These are phyloP conservation scores for Yponomeuta malinellus DNA, from an alignment of 2,888 invertebrate genomes.

Conservation along the genomic window DNA sequence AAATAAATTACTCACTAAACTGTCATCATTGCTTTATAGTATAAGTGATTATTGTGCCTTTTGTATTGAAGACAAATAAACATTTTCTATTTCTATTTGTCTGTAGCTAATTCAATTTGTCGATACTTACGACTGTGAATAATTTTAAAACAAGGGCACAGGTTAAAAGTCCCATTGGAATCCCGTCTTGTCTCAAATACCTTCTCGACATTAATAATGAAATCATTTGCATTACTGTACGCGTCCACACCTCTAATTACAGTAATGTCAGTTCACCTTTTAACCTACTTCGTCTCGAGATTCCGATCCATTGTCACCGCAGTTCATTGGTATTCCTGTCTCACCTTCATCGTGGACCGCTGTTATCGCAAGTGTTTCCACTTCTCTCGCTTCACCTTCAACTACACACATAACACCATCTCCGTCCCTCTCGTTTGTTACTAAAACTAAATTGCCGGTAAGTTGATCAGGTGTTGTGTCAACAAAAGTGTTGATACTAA, in stretches of 20 bases:
- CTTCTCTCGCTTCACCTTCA: conserved; percentile 39
- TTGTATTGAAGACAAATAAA: too few species aligned
- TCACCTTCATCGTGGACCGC: conserved; percentile 52
- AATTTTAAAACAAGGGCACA: neutral
- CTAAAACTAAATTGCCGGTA: conserved; percentile 11
- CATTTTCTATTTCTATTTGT: too few species aligned
- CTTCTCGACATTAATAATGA: conserved; percentile 1
- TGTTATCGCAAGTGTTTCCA: conserved; percentile 60
- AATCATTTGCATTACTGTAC: conserved; percentile 14
- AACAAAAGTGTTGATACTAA: conserved; percentile 7
- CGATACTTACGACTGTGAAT: too few species aligned
- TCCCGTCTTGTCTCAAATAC: neutral
- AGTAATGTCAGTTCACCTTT: conserved; percentile 67
- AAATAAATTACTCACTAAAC: too few species aligned
- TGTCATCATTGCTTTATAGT: too few species aligned
- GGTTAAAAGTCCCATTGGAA: neutral
- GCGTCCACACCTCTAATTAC: conserved; percentile 45
- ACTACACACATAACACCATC: conserved; percentile 33
- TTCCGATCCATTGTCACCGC: conserved; percentile 60
- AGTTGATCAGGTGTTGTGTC: conserved; percentile 11
- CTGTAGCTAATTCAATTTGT: too few species aligned
- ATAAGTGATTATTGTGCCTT: too few species aligned
- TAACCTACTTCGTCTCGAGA: conserved; percentile 67
- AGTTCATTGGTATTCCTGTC: conserved; percentile 43
- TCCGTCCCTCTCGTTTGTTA: conserved; percentile 44